phyloP scores from a whole-genome alignment of 2,113 vertebrate species.

The Chaenocephalus aceratus region DNA sequence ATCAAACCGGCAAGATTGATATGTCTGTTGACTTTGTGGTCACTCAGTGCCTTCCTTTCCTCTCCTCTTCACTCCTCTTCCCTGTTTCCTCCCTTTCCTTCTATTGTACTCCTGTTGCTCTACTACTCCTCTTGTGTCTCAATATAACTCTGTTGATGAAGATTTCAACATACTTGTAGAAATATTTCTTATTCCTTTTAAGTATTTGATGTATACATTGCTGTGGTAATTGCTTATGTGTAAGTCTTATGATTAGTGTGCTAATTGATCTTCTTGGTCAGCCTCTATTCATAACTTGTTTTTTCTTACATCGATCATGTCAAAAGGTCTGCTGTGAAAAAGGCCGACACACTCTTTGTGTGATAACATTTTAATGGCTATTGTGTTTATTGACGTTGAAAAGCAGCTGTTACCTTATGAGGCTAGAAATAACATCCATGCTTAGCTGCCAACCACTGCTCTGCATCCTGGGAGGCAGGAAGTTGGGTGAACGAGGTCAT shows the following conservation, averaged over 20 bases:
- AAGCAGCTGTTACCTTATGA: conserved; percentile 39
- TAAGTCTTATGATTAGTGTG: background rate
- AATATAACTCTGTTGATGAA: background rate
- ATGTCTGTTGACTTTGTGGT: conserved; percentile 18
- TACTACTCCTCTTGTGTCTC: background rate
- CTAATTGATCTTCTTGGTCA: background rate
- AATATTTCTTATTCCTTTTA: background rate
- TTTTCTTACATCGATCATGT: background rate
- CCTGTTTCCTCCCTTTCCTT: background rate
- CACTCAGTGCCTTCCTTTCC: conserved; percentile 4
- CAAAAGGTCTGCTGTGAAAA: background rate
- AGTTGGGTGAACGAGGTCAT: conserved; percentile 64
- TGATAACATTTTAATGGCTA: background rate
- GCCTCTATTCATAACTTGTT: too few species aligned
- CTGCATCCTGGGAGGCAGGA: conserved; percentile 76
- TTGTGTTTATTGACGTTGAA: conserved; percentile 36
- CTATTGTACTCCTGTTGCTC: background rate
- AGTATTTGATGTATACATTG: background rate
- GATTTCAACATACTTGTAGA: background rate
- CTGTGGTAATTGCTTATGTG: background rate
- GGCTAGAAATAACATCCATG: conserved; percentile 55
- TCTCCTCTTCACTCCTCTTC: background rate
- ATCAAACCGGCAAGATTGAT: conserved; percentile 26
- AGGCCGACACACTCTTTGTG: background rate
- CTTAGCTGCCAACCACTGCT: conserved; percentile 53